phyloP scores from a whole-genome alignment of 2,888 invertebrate genomes.

The Drosophila helvetica region DNA sequence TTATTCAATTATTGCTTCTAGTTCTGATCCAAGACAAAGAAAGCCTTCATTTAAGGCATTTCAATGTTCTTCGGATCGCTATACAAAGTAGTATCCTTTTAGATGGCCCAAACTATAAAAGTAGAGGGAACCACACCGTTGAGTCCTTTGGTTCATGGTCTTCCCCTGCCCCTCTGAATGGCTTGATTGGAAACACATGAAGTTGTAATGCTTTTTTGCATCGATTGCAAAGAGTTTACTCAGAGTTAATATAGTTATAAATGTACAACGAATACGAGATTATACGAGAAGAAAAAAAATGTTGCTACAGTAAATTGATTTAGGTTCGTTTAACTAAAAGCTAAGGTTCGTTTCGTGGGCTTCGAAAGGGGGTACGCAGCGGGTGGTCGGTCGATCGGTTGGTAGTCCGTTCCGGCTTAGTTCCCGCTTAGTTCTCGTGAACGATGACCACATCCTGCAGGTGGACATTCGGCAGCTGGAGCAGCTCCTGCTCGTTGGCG shows the following conservation, averaged over 20 bases:
- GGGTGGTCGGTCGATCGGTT: conserved; percentile 11
- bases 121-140: not conserved
- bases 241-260: conserved; percentile 16
- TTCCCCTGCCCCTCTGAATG: not conserved
- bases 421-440: conserved; percentile 69
- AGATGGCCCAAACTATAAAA: not conserved
- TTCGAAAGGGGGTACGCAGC: not conserved
- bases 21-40: too few species aligned
- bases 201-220: conserved; percentile 61
- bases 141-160: not conserved
- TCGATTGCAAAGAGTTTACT: conserved; percentile 63
- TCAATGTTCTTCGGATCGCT: too few species aligned
- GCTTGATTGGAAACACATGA: not conserved
- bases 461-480: conserved; percentile 65
- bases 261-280: conserved; percentile 15
- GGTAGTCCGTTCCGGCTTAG: conserved; percentile 2
- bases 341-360: conserved; percentile 27
- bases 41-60: too few species aligned
- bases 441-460: conserved; percentile 72
- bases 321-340: conserved; percentile 11
- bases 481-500: conserved; percentile 54
- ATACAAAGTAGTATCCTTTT: not conserved
- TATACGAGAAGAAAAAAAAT: conserved; percentile 29
- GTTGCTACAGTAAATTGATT: conserved; percentile 18
- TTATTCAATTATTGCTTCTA: too few species aligned